Base-by-base conservation (phyloP, 2,888 invertebrate species). In the Pollenia angustigena region DNA sequence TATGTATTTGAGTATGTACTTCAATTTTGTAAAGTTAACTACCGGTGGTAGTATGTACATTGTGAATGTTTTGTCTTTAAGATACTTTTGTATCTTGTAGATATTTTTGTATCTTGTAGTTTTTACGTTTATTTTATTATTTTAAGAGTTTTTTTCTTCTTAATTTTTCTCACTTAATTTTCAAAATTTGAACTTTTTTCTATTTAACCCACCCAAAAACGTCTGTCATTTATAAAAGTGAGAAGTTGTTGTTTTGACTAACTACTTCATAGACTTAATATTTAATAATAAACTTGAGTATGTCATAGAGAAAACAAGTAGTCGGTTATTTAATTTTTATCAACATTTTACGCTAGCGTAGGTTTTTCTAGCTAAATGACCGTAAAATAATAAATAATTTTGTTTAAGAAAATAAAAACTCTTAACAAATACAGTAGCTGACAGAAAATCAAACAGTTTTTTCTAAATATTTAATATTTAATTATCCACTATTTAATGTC, bases 401-500 rank as follows among this genome's bases (percentile, higher is more conserved):
- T 46, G 8, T 4, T 23, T 10, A 64, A 32, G 10, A n/a, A 7
- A 72, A 44, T 4, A n/a, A 42, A 64, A 32, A 32, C 6, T 32
- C 32, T 32, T 32, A 80, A 16, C 8, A 76, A 69, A 81, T 54
- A 9, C 84, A 78, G 84, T 81, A 81, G 81, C 84, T 54, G 12
- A 46, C 32, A 32, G 50, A 81, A 52, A 48, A 14, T 16, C 10
- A 60, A 60, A 78, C 80, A 82, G 66, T 8, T 68, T 81, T 76
- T 71, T 56, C 50, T 23, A 58, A 76, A 83, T 72, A 48, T 82
- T 62, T 81, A 72, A 72, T 60, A 84, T 74, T 78, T 84, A 87
- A 87, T 84, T 87, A 84, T 81, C 68, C 54, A 78, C 54, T 68
- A 87, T 81, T 84, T 84, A 84, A 62, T 72, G 87, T 81, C 84